phyloP scores from a whole-genome alignment of 2,113 vertebrate genomes.

The Murina feae region DNA sequence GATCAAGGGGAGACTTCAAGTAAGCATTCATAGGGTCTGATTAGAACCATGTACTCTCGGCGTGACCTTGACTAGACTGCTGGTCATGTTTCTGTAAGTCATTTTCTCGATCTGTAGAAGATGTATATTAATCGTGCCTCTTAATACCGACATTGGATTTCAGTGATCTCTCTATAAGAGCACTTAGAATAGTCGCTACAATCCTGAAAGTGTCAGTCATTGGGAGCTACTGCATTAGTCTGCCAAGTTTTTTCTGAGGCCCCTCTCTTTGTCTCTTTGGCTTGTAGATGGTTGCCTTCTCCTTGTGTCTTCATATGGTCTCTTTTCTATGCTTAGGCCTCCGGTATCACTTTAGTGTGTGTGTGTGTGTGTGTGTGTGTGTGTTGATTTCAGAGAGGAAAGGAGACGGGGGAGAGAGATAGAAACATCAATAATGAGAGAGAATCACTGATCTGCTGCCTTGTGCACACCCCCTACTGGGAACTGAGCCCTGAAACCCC shows the following conservation, averaged over 20 bases:
- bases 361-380: too few relatives aligned
- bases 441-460: too few relatives aligned
- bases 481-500: too few relatives aligned
- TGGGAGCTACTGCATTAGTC: background rate
- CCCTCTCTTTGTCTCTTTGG: background rate
- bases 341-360: background rate
- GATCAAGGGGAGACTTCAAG: background rate
- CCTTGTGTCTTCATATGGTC: background rate
- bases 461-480: too few relatives aligned
- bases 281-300: background rate
- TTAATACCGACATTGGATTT: background rate
- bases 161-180: background rate
- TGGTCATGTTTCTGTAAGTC: background rate
- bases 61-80: background rate
- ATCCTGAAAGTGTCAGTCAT: background rate
- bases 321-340: background rate
- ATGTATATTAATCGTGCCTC: background rate
- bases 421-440: too few relatives aligned
- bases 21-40: background rate
- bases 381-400: too few relatives aligned
- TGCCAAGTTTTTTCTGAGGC: background rate
- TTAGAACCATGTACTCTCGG: background rate
- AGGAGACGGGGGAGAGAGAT: too few relatives aligned
- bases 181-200: background rate
- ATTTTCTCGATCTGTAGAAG: background rate